Evolutionary conservation across 1,140 invertebrate species (phyloP).

Genomic region (Drosophila paulistorum): DNA sequence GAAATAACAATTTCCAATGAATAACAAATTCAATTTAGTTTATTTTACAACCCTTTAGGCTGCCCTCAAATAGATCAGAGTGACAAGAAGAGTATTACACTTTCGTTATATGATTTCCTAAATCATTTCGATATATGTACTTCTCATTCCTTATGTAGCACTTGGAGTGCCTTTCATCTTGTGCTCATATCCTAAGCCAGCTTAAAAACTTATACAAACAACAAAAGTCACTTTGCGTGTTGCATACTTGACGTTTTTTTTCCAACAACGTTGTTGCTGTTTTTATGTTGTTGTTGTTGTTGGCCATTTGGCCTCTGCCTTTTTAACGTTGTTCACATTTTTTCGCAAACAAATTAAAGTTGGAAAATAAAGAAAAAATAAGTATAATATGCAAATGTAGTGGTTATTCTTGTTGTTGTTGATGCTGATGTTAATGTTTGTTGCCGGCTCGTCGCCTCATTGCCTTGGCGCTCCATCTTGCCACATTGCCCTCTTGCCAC

Average conservation of each 20-base stretch:
- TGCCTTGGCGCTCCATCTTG: background rate
- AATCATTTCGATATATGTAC: background rate
- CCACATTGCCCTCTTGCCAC: background rate
- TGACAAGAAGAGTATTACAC: background rate
- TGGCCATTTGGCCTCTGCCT: conserved; percentile 23
- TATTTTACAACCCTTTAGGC: no score
- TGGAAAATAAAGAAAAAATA: conserved; percentile 38
- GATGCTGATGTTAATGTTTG: conserved; percentile 67
- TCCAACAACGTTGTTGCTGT: background rate
- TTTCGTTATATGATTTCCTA: background rate
- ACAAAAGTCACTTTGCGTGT: conserved; percentile 6
- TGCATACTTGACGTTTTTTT: conserved; percentile 17
- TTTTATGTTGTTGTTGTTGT: conserved; percentile 18
- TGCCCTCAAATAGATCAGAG: background rate
- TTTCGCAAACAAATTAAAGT: conserved; percentile 69
- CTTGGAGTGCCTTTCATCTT: conserved; percentile 10
- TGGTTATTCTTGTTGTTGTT: conserved; percentile 57
- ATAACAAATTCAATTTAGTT: no score
- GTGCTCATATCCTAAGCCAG: conserved; percentile 13
- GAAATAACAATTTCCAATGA: no score
- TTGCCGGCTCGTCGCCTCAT: conserved; percentile 38
- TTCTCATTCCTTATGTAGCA: conserved; percentile 4
- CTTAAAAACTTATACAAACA: conserved; percentile 14
- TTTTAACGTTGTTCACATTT: conserved; percentile 40
- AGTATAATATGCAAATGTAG: conserved; percentile 69